Conservation (phyloP, 2,113 vertebrate genomes). For the Chloropsis cyanopogon region DNA sequence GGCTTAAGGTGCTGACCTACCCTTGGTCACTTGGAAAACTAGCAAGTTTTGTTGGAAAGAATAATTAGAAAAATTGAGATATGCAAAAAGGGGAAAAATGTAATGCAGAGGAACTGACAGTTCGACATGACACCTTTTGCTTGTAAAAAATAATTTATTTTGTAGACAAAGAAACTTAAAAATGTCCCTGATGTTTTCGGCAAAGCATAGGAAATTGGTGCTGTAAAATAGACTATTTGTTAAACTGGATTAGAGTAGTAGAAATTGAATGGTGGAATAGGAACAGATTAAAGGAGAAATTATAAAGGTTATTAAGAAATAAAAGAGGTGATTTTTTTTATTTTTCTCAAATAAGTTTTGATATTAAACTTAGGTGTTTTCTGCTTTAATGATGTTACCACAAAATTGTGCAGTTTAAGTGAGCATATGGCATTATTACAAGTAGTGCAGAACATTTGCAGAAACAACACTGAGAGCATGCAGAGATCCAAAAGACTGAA, state of each 20-base stretch:
- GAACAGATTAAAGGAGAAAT: not conserved
- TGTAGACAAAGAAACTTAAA: not conserved
- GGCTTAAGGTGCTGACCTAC: not conserved
- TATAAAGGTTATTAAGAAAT: not conserved
- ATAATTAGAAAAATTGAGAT: not conserved
- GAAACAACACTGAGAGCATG: not conserved
- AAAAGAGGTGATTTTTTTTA: not conserved
- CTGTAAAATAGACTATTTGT: not conserved
- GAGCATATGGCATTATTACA: not conserved
- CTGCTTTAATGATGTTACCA: not conserved
- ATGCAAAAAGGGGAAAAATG: not conserved
- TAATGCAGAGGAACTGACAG: not conserved
- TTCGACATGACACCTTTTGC: not conserved
- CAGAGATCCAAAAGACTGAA: not conserved
- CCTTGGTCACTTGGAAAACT: not conserved
- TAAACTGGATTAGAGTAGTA: not conserved
- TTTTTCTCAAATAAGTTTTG: not conserved
- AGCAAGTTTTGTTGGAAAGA: not conserved
- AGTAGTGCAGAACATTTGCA: not conserved
- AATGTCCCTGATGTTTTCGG: not conserved
- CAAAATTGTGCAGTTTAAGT: not conserved
- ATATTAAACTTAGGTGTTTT: not conserved
- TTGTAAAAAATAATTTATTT: conserved; percentile 18
- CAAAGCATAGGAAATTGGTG: not conserved
- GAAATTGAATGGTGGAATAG: not conserved